Conservation (phyloP, 2,797 vertebrate genomes). For the Adelosebastes latens region DNA sequence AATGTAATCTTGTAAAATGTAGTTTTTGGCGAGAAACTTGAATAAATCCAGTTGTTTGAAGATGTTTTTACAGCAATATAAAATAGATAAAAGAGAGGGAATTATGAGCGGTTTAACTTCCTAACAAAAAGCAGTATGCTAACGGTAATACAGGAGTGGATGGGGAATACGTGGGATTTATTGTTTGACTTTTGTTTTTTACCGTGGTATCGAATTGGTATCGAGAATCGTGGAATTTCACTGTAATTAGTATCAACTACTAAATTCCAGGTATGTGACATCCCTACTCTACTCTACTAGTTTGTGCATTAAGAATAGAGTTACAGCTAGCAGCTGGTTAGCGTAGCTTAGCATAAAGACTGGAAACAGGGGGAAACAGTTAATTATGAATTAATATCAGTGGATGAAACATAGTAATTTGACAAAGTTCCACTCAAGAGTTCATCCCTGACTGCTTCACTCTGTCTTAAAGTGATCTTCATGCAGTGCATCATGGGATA, state of each 20-base stretch:
- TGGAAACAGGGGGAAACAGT: neutral
- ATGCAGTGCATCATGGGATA: constrained; percentile 1
- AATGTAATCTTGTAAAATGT: too few relatives aligned
- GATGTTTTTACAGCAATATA: too few relatives aligned
- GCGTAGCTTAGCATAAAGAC: neutral
- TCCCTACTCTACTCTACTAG: too few relatives aligned
- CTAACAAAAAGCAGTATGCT: neutral
- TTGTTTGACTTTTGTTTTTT: too few relatives aligned
- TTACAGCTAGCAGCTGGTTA: neutral
- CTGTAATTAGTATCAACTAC: too few relatives aligned
- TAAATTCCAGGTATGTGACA: too few relatives aligned
- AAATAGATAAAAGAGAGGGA: neutral
- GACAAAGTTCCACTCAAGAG: neutral
- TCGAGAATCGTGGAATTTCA: too few relatives aligned
- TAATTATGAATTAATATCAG: neutral
- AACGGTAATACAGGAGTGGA: too few relatives aligned
- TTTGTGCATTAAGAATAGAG: neutral
- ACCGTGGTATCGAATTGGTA: too few relatives aligned
- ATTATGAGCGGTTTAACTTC: neutral
- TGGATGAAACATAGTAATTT: neutral
- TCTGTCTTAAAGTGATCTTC: neutral
- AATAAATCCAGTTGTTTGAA: too few relatives aligned
- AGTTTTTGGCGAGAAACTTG: too few relatives aligned
- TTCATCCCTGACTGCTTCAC: neutral
- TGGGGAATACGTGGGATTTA: too few relatives aligned